Evolutionary conservation across 92 coral and sea anemone species (phyloP).

Genomic region (Isaurus tuberculatus): DNA sequence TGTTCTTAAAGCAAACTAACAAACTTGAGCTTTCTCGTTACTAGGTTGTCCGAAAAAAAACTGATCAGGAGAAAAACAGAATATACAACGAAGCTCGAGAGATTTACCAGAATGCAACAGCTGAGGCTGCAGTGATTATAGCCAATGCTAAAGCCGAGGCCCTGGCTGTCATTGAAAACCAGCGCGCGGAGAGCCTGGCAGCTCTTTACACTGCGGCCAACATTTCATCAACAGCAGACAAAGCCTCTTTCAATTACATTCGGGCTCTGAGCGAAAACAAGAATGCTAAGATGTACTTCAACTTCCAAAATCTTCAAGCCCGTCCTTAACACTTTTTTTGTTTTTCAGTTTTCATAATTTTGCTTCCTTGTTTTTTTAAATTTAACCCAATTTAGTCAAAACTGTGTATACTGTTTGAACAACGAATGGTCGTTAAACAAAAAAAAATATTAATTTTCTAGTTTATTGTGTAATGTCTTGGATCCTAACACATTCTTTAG

Average conservation of each 20-base stretch:
- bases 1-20: no score
- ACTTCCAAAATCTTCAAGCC: slow-evolving; percentile 68
- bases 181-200: slow-evolving; percentile 75
- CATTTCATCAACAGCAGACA: slow-evolving; percentile 61
- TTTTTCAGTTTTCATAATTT: no score
- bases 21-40: no score
- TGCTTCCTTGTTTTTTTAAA: no score
- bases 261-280: slow-evolving; percentile 75
- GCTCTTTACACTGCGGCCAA: slow-evolving; percentile 64
- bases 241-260: slow-evolving; percentile 81
- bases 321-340: no score
- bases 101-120: slow-evolving; percentile 81
- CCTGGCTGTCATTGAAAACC: slow-evolving; percentile 73
- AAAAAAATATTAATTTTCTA: no score
- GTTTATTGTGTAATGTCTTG: no score
- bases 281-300: slow-evolving; percentile 65
- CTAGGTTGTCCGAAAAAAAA: slow-evolving; percentile 86
- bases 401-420: no score
- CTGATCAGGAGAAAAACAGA: slow-evolving; percentile 78
- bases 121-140: slow-evolving; percentile 68
- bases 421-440: no score
- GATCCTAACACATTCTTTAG: no score
- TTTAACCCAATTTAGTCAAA: no score
- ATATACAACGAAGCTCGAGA: slow-evolving; percentile 79
- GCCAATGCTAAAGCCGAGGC: slow-evolving; percentile 90